phyloP scores from a whole-genome alignment of 2,113 vertebrate species.

The Gracilinanus agilis region DNA sequence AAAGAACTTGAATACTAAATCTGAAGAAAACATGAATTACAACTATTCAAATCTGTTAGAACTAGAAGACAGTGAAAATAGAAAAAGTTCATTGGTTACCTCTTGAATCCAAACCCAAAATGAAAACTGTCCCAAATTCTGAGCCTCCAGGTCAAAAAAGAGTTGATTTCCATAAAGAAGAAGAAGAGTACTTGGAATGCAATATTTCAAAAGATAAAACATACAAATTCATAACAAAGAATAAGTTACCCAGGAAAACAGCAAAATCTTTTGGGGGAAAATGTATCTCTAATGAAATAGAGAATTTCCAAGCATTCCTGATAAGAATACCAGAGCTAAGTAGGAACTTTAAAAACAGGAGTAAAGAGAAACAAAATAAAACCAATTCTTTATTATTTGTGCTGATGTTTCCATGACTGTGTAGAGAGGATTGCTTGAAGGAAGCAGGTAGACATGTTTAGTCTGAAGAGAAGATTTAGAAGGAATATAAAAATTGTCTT shows the following conservation, averaged over 20 bases:
- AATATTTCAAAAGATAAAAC: background rate
- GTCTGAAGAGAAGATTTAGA: too few relatives aligned
- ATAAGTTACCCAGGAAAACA: background rate
- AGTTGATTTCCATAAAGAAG: background rate
- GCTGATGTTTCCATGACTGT: background rate
- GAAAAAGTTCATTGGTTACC: too few relatives aligned
- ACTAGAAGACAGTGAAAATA: too few relatives aligned
- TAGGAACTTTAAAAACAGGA: background rate
- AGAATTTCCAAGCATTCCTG: background rate
- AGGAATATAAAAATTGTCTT: too few relatives aligned
- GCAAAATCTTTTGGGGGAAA: background rate
- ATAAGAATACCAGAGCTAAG: background rate
- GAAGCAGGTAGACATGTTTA: too few relatives aligned
- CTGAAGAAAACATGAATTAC: too few relatives aligned
- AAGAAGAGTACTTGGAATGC: background rate
- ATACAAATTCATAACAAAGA: background rate
- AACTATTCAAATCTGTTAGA: too few relatives aligned
- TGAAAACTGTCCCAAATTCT: too few relatives aligned
- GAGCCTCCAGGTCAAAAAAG: too few relatives aligned
- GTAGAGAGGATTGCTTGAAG: background rate
- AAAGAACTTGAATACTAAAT: too few relatives aligned
- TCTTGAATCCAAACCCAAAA: too few relatives aligned
- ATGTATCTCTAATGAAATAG: background rate
- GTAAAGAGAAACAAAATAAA: background rate
- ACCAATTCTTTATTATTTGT: background rate